Conservation (phyloP, 2,113 vertebrate species). For the Alosa alosa region DNA sequence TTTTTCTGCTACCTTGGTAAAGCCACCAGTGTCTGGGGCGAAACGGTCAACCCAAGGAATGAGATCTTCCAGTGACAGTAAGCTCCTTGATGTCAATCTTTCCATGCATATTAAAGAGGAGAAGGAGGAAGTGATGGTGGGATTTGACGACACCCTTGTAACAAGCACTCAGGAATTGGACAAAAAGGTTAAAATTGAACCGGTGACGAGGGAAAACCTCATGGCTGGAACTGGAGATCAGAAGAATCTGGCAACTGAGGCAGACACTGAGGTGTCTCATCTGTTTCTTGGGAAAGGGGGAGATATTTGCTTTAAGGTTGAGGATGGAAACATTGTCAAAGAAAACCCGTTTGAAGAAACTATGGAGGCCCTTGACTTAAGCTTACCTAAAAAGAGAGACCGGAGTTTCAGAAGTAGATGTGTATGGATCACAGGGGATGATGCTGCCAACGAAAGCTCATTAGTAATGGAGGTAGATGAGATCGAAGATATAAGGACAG, state of each 20-base stretch:
- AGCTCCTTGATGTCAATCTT: background rate
- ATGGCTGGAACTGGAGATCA: background rate
- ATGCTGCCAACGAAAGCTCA: constrained; percentile 58
- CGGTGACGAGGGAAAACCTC: background rate
- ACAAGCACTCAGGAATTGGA: constrained; percentile 2
- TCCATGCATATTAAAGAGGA: background rate
- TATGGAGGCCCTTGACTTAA: constrained; percentile 68
- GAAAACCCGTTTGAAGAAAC: constrained; percentile 52
- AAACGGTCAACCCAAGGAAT: background rate
- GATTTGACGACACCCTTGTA: background rate
- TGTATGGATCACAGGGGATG: constrained; percentile 50
- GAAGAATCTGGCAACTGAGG: background rate
- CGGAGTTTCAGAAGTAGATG: constrained; percentile 42
- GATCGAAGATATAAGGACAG: constrained; percentile 68
- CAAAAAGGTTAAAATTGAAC: constrained; percentile 28
- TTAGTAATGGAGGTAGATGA: constrained; percentile 77
- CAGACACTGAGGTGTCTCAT: background rate
- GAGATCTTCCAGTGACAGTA: background rate
- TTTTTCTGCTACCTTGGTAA: background rate
- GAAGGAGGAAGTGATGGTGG: background rate
- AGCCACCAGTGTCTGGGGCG: background rate
- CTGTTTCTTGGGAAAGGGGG: background rate
- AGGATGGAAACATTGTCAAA: constrained; percentile 16
- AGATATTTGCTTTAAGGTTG: background rate
- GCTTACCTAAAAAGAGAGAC: constrained; percentile 65